Base-by-base conservation (phyloP, 1,140 invertebrate species). In the Tetragonula clypearis region DNA sequence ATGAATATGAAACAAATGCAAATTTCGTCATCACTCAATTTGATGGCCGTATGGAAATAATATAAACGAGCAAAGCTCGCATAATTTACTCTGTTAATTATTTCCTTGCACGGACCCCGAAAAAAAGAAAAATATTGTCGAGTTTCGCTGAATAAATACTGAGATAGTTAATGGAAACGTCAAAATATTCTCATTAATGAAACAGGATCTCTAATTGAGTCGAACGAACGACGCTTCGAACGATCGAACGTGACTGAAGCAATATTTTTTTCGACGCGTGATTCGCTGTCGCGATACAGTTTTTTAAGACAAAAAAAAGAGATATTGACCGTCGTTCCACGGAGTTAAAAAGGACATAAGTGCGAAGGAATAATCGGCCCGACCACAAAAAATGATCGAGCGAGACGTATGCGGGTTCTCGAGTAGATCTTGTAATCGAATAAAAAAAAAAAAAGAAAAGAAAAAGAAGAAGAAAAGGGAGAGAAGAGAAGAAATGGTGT, bases 391-490 rank as follows among this genome's bases (percentile, higher is more conserved):
- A 69, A 56, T 26, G 19, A 55, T 55, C 21, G 1, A 1, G 55
- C 14, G 21, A 19, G 49, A 49, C n/a, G 0, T 30, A 6, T 19
- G 76, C 68, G 49, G 17, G 41, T 82, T 79, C 73, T 41, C 12
- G 35, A 30, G 19, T 2, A 60, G 58, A 68, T 79, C 80, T 69
- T 30, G 66, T 30, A 19, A 77, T 86, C 53, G 74, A 49, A n/a
- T 2, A 19, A 11, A 56, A 1, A n/a, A 30, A 30, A 55, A 72
- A 53, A n/a, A 72, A n/a, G 9, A 41, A 41, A 5, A 41, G 5
- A 5, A 41, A 41, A 41, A 6, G 14, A 49, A 49, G 55, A 19
- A 17, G 49, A 26, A 19, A 41, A 35, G 21, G 8, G 17, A 15
- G 15, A 53, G 49, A 73, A n/a, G 9, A 17, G 26, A 76, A 68